Conservation (phyloP, 2,113 vertebrate species). For the Oryzias woworae region DNA sequence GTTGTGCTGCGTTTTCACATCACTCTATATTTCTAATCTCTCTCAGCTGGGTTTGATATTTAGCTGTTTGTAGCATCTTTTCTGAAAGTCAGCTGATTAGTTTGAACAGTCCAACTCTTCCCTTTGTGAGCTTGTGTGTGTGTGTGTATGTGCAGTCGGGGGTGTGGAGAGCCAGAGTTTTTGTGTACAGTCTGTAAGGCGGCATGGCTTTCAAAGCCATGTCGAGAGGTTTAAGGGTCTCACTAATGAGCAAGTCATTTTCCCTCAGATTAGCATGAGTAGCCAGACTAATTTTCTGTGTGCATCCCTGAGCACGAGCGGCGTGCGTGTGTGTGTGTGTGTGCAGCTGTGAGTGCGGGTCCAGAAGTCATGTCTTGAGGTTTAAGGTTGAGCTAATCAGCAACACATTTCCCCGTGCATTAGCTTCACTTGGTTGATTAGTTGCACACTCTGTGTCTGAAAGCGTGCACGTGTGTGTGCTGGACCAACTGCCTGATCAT, state of each 20-base stretch:
- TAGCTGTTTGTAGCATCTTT: constrained; percentile 21
- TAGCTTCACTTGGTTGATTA: constrained; percentile 64
- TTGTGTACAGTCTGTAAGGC: constrained; percentile 26
- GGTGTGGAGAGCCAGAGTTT: constrained; percentile 1
- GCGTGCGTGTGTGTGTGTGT: constrained; percentile 6
- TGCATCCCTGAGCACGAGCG: not conserved
- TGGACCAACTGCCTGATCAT: constrained; percentile 55
- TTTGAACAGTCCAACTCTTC: constrained; percentile 21
- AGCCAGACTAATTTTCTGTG: constrained; percentile 44
- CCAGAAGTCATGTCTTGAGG: constrained; percentile 46
- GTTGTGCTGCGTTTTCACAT: not conserved
- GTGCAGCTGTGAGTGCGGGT: constrained; percentile 13
- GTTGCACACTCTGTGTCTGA: constrained; percentile 17
- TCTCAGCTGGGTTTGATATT: not conserved
- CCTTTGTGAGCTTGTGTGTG: constrained; percentile 11
- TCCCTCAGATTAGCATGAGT: constrained; percentile 68
- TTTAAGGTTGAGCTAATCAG: constrained; percentile 72
- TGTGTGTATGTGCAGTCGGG: constrained; percentile 2
- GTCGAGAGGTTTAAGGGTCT: constrained; percentile 63
- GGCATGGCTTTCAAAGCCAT: constrained; percentile 55
- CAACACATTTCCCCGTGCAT: constrained; percentile 67
- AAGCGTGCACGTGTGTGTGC: constrained; percentile 22
- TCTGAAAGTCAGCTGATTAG: constrained; percentile 27
- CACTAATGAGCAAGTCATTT: constrained; percentile 71
- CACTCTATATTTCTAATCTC: not conserved